Evolutionary conservation across 1,140 invertebrate species (phyloP), one percentile per base, ranked within the genome.

Genomic region (Odontomachus brunneus): DNA sequence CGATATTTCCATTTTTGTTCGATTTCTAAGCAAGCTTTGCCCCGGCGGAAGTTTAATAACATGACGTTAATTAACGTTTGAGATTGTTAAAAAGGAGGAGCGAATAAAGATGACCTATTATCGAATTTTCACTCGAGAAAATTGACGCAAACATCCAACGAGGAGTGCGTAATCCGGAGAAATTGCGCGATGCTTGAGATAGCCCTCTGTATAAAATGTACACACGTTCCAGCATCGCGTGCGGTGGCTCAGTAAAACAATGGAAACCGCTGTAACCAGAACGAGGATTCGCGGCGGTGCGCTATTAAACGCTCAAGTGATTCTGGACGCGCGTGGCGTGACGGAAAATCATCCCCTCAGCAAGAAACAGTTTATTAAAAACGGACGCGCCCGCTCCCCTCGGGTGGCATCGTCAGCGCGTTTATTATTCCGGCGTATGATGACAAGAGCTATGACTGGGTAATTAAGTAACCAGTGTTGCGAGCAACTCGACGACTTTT

Each of bases 241-340:
- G 59, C 48, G 69, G 51, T 49, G 22, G 55, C 49, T 65, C 60
- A 38, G 44, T 53, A 72, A 89, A 89, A 89, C 87, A 89, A 89
- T 84, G 65, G 84, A 88, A 89, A 85, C 84, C 83, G 60, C 69
- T 75, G 63, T 71, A 81, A 88, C 86, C 71, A 74, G 73, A 74
- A 78, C 74, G 59, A 80, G 73, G 65, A 88, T 83, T 71, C 84
- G 33, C 62, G 80, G 63, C 69, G 67, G 69, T 59, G 85, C 57
- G 85, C 86, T 87, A 82, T 84, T 88, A 87, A 87, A 87, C 71
- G 86, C 85, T 84, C 82, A 62, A 87, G 71, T 59, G 85, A 82
- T 62, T 87, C 60, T 74, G 71, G 65, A 33, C 53, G 65, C 75
- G 51, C 65, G 65, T 80, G 65, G 53, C 65, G 22, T 69, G 75